Conservation (phyloP, 2,888 invertebrate genomes). For the Myopa tessellatipennis region DNA sequence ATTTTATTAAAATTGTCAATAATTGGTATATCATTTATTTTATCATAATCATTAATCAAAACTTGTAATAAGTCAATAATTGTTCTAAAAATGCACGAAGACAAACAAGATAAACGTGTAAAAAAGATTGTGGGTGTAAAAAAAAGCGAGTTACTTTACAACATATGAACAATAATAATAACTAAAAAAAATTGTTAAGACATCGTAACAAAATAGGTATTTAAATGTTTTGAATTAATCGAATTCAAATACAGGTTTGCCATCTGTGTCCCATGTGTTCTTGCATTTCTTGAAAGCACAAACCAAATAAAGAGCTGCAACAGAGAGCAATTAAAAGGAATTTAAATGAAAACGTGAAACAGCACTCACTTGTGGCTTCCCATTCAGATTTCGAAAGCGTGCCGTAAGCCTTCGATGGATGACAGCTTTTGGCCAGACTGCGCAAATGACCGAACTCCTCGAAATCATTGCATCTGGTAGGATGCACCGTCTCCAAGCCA, state of each 20-base stretch:
- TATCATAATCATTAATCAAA: too few relatives aligned
- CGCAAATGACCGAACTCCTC: conserved; percentile 82
- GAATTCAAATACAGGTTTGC: conserved; percentile 72
- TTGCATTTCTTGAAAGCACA: conserved; percentile 87
- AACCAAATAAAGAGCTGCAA: conserved; percentile 81
- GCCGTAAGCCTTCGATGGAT: conserved; percentile 72
- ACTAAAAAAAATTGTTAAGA: conserved; percentile 14
- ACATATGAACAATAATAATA: background rate
- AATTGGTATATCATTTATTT: too few relatives aligned
- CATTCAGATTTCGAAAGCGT: conserved; percentile 91
- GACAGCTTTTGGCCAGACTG: conserved; percentile 68
- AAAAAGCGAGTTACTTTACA: background rate
- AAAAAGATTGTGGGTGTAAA: background rate
- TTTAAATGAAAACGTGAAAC: background rate
- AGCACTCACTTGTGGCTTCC: conserved; percentile 86
- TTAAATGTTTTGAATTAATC: conserved; percentile 43
- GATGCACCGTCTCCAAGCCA: conserved; percentile 82
- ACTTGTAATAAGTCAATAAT: too few relatives aligned
- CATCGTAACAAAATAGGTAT: background rate
- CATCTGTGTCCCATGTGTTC: conserved; percentile 74
- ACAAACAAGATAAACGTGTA: too few relatives aligned
- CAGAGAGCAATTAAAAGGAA: conserved; percentile 17
- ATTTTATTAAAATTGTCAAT: too few relatives aligned
- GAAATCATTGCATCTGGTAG: conserved; percentile 69
- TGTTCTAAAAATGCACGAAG: too few relatives aligned